These are phyloP conservation scores for Aphis craccivora DNA, from an alignment of 1,140 invertebrate genomes.

Conservation along the genomic window DNA sequence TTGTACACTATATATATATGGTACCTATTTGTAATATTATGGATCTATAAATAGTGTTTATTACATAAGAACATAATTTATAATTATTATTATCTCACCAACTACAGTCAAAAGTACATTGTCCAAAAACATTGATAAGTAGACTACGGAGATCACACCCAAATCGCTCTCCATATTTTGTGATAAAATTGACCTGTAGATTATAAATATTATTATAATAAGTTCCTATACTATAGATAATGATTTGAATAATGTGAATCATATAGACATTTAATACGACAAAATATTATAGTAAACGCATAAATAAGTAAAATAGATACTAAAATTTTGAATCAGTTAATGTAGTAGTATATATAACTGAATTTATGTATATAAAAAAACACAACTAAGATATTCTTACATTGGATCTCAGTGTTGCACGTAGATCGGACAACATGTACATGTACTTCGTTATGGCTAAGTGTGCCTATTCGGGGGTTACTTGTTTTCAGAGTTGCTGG, in stretches of 20 bases:
- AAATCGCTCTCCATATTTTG: slow-evolving; percentile 39
- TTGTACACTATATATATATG: background rate
- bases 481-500: background rate
- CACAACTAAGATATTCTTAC: background rate
- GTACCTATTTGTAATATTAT: background rate
- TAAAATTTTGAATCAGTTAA: background rate
- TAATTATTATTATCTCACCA: slow-evolving; percentile 73
- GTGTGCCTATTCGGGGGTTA: background rate
- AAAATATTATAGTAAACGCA: background rate
- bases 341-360: background rate
- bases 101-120: slow-evolving; percentile 81
- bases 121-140: slow-evolving; percentile 69
- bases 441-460: background rate
- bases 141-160: slow-evolving; percentile 59
- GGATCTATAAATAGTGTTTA: background rate
- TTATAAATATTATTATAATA: background rate
- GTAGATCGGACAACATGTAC: slow-evolving; percentile 30
- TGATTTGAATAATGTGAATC: background rate
- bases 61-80: background rate
- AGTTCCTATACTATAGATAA: background rate
- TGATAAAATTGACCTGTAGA: slow-evolving; percentile 37
- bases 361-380: background rate
- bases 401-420: background rate
- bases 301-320: background rate
- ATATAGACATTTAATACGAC: background rate